These are phyloP conservation scores for Bufotes viridis DNA, from an alignment of 2,797 vertebrate genomes.

Conservation along the genomic window DNA sequence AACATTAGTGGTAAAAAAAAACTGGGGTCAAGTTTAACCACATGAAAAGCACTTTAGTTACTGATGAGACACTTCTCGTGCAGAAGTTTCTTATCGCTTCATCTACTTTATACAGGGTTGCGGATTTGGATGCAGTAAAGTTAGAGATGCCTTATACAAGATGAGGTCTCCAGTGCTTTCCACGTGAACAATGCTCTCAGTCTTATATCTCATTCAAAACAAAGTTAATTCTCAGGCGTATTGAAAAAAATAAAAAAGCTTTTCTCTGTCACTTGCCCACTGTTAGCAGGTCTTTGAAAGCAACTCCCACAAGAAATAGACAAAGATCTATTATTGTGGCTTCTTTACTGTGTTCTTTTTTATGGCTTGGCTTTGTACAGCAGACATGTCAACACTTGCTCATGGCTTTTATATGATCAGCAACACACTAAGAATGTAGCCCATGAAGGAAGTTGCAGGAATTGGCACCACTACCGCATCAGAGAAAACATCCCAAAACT, in stretches of 20 bases:
- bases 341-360: conserved; percentile 16
- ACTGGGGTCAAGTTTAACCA: not conserved
- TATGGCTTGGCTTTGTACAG: conserved; percentile 3
- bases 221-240: conserved; percentile 30
- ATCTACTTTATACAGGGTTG: not conserved
- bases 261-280: conserved; percentile 18
- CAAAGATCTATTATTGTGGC: conserved; percentile 18
- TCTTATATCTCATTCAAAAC: not conserved
- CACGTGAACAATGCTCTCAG: conserved; percentile 23
- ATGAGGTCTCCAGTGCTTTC: not conserved
- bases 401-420: not conserved
- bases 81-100: not conserved
- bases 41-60: not conserved
- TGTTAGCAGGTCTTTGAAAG: conserved; percentile 43
- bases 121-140: not conserved
- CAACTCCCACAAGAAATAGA: conserved; percentile 35
- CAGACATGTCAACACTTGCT: conserved; percentile 27
- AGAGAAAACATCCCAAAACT: not conserved
- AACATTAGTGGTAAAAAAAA: not conserved
- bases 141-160: not conserved
- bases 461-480: not conserved
- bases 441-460: too few relatives aligned
- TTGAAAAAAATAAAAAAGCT: conserved; percentile 1
- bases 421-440: too few relatives aligned
- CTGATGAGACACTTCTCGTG: not conserved